A percentile compares a stretch with the other conserved stretches of the same genome.
phyloP scores from a whole-genome alignment of 2,888 invertebrate genomes.

The Limenitis camilla region DNA sequence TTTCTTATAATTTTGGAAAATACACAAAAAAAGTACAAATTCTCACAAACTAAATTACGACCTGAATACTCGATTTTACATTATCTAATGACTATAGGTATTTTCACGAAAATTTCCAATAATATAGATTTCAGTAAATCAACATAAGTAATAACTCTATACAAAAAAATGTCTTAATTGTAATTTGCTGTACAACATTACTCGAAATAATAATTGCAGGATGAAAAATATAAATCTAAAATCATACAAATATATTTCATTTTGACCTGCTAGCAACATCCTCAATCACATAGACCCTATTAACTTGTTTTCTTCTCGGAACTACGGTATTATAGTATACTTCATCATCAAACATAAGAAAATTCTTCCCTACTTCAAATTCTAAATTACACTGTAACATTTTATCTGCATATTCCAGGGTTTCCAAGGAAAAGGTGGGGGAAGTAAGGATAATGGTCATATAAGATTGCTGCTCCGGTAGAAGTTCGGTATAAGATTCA shows the following conservation, averaged over 20 bases:
- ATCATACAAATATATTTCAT: background rate
- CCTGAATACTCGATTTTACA: too few relatives aligned
- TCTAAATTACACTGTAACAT: slow-evolving; percentile 57
- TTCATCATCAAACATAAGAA: slow-evolving; percentile 58
- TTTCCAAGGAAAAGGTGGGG: slow-evolving; percentile 30
- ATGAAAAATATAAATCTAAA: background rate
- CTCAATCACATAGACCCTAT: slow-evolving; percentile 54
- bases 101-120: too few relatives aligned
- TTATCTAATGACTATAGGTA: too few relatives aligned
- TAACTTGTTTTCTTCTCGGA: slow-evolving; percentile 37
- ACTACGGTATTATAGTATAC: slow-evolving; percentile 36
- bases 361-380: slow-evolving; percentile 45
- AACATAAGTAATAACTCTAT: too few relatives aligned
- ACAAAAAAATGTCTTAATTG: too few relatives aligned
- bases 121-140: too few relatives aligned
- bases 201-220: background rate
- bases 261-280: slow-evolving; percentile 56
- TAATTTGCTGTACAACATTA: too few relatives aligned
- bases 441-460: slow-evolving; percentile 32
- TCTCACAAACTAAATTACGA: too few relatives aligned
- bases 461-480: slow-evolving; percentile 34
- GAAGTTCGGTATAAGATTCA: slow-evolving; percentile 41
- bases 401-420: slow-evolving; percentile 39
- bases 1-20: background rate
- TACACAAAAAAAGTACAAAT: background rate